These are phyloP conservation scores for Hypsopygia costalis DNA, from an alignment of 2,888 invertebrate species.

Conservation along the genomic window DNA sequence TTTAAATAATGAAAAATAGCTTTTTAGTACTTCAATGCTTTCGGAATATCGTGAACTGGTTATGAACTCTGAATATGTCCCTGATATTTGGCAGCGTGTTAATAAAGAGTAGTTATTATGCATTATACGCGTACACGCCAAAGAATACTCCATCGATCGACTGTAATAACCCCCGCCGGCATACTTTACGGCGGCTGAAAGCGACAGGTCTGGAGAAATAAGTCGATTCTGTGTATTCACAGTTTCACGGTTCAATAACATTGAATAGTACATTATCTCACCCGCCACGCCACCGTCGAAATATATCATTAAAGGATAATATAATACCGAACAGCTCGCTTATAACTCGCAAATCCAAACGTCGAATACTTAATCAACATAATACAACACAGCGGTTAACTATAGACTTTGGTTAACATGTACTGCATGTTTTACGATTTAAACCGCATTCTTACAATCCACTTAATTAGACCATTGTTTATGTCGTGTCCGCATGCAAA, in stretches of 20 bases:
- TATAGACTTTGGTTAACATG: conserved; percentile 44
- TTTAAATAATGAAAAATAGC: conserved; percentile 24
- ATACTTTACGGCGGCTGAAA: background rate
- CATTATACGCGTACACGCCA: conserved; percentile 33
- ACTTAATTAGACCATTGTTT: conserved; percentile 24
- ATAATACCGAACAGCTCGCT: conserved; percentile 22
- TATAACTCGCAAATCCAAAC: conserved; percentile 24
- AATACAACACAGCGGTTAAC: conserved; percentile 46
- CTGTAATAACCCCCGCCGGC: conserved; percentile 19
- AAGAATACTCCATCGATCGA: conserved; percentile 30
- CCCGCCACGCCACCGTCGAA: background rate
- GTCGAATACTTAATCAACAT: conserved; percentile 39
- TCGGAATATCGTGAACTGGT: background rate
- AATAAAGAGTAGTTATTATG: conserved; percentile 34
- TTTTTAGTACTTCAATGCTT: conserved; percentile 12
- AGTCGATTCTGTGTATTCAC: conserved; percentile 11
- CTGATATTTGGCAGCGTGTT: conserved; percentile 30
- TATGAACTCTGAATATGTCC: conserved; percentile 10
- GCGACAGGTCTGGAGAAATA: conserved; percentile 8
- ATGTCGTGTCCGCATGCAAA: conserved; percentile 29
- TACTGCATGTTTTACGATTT: conserved; percentile 30
- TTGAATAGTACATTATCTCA: conserved; percentile 12
- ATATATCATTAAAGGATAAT: conserved; percentile 17
- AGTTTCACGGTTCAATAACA: conserved; percentile 13
- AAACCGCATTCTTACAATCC: conserved; percentile 20